These are phyloP conservation scores for Ochlodes sylvanus DNA, from an alignment of 2,888 invertebrate genomes.

Conservation along the genomic window DNA sequence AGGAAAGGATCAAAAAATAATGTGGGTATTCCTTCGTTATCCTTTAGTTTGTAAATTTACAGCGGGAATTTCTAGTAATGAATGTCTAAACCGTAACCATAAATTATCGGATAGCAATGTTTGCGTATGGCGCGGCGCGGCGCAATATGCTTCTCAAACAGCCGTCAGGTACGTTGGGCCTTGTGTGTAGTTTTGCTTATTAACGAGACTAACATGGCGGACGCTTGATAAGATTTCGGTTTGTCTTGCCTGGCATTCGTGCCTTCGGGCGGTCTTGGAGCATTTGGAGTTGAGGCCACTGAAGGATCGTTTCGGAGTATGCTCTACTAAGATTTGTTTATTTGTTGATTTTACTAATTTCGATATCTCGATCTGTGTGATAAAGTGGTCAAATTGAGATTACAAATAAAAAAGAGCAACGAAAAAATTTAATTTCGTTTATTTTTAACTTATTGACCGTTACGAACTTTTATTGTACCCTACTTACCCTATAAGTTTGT, in stretches of 20 bases:
- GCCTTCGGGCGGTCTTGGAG: conserved; percentile 74
- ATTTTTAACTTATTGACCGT: too few relatives aligned
- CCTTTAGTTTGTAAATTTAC: not conserved
- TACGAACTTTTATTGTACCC: too few relatives aligned
- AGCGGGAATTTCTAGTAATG: conserved; percentile 43
- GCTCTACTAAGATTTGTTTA: conserved; percentile 53
- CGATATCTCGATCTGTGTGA: too few relatives aligned
- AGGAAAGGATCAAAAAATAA: too few relatives aligned
- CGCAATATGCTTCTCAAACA: conserved; percentile 71
- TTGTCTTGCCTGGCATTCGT: conserved; percentile 80
- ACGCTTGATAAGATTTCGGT: conserved; percentile 82
- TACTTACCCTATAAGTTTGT: too few relatives aligned
- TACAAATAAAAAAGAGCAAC: too few relatives aligned
- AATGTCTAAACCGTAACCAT: conserved; percentile 57
- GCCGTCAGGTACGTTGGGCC: conserved; percentile 74
- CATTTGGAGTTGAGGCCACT: conserved; percentile 73
- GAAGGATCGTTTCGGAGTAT: conserved; percentile 45
- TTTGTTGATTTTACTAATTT: too few relatives aligned
- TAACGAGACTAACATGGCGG: conserved; percentile 80
- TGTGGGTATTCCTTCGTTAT: too few relatives aligned
- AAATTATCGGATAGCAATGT: conserved; percentile 64
- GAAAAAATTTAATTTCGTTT: too few relatives aligned
- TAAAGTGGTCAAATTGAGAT: too few relatives aligned
- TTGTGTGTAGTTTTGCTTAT: conserved; percentile 83
- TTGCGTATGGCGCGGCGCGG: conserved; percentile 61